A percentile compares a stretch with the other conserved stretches of the same genome.
Conservation (phyloP, 2,888 invertebrate genomes). For the Agrotis puta region DNA sequence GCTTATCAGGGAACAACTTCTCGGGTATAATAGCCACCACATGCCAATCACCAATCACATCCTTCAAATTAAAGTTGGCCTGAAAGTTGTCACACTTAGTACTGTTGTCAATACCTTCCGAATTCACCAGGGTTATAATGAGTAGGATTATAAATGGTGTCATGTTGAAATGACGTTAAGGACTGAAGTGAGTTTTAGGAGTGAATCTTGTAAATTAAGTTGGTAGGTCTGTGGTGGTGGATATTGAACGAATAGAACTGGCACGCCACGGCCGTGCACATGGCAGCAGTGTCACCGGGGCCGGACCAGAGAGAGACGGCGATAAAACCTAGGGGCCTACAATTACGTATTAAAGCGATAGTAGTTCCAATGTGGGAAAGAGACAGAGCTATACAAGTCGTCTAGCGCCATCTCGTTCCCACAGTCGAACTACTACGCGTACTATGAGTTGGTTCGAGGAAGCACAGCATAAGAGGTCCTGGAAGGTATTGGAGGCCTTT, state of each 20-base stretch:
- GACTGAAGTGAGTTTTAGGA: constrained; percentile 36
- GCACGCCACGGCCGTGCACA: too few species aligned
- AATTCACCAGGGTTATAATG: constrained; percentile 61
- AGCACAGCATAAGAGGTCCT: too few species aligned
- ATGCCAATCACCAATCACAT: constrained; percentile 81
- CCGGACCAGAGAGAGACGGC: too few species aligned
- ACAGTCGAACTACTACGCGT: too few species aligned
- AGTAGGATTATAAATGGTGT: constrained; percentile 60
- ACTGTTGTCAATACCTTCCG: constrained; percentile 64
- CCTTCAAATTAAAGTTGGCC: constrained; percentile 78
- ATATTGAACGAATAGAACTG: constrained; percentile 53
- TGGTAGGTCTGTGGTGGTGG: constrained; percentile 16
- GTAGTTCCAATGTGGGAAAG: too few species aligned
- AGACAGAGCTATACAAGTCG: too few species aligned
- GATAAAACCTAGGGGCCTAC: too few species aligned
- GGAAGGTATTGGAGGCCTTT: too few species aligned
- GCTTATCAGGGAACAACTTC: constrained; percentile 79
- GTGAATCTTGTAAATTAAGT: constrained; percentile 44
- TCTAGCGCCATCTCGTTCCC: too few species aligned
- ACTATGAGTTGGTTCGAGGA: too few species aligned
- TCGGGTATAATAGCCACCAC: constrained; percentile 84
- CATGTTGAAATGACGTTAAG: constrained; percentile 65
- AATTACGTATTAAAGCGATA: too few species aligned
- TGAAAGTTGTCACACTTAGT: constrained; percentile 77
- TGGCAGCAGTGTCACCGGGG: too few species aligned